A percentile compares a stretch with the other conserved stretches of the same genome.
Conservation (phyloP, 2,888 invertebrate genomes). For the Nematopogon swammerdamellus region DNA sequence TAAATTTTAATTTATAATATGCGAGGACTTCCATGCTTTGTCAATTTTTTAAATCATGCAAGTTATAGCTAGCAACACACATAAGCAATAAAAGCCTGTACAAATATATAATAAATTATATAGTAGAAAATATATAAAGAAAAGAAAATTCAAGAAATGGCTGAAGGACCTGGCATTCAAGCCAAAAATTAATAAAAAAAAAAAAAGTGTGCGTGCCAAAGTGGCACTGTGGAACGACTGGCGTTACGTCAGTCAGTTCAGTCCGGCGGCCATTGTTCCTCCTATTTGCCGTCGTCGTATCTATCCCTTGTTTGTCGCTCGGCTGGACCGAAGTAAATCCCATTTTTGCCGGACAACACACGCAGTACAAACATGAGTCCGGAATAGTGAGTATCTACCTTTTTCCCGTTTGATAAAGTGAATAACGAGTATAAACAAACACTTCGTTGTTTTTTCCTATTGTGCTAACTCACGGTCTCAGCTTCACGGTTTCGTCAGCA, state of each 20-base stretch:
- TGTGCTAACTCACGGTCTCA: conserved; percentile 3
- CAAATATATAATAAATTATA: no score
- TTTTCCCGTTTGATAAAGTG: no score
- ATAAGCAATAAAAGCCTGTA: no score
- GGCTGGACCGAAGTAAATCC: not conserved
- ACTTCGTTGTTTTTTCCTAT: conserved; percentile 32
- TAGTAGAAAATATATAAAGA: no score
- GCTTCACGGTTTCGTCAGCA: conserved; percentile 13
- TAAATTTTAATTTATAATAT: no score
- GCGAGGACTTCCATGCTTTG: no score
- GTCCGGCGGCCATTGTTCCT: not conserved
- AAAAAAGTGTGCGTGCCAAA: no score
- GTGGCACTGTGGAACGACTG: not conserved
- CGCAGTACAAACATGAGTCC: conserved; percentile 69
- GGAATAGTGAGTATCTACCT: conserved; percentile 70
- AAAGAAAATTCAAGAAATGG: no score
- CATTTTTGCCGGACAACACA: conserved; percentile 31
- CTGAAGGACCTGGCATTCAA: no score
- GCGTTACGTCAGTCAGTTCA: not conserved
- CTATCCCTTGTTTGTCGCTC: not conserved
- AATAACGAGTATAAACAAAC: conserved; percentile 25
- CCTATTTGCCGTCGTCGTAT: not conserved
- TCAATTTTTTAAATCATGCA: no score
- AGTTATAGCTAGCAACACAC: no score
- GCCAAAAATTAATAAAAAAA: no score